Conservation (phyloP, 2,113 vertebrate genomes). For the Herpailurus yagouaroundi region DNA sequence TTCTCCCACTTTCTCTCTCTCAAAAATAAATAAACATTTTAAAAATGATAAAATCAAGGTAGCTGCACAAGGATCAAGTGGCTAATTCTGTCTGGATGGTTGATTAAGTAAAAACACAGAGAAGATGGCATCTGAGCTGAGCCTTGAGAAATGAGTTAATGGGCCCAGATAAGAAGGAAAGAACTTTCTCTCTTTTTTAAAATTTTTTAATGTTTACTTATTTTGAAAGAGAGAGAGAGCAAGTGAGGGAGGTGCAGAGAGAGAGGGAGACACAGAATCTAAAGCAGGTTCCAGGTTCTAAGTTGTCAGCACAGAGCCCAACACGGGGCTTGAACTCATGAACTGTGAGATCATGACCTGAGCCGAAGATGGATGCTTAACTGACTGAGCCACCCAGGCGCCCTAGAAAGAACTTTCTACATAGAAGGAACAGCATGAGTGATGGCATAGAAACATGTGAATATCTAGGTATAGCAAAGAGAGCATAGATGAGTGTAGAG, state of each 20-base stretch:
- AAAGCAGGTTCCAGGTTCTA: too few species aligned
- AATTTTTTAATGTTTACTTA: too few species aligned
- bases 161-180: not conserved
- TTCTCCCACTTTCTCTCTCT: too few species aligned
- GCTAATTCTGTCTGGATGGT: not conserved
- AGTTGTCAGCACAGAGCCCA: too few species aligned
- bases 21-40: too few species aligned
- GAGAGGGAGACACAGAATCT: too few species aligned
- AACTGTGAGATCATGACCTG: too few species aligned
- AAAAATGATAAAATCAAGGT: not conserved
- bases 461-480: not conserved
- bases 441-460: not conserved
- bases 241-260: too few species aligned
- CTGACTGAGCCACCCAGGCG: too few species aligned
- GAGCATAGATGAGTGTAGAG: not conserved
- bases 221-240: too few species aligned
- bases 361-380: too few species aligned
- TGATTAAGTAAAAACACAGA: not conserved
- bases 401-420: not conserved
- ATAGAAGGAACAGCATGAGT: not conserved
- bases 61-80: not conserved
- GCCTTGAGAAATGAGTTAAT: not conserved
- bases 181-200: not conserved
- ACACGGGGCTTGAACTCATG: too few species aligned
- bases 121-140: not conserved